Conservation (phyloP, 2,888 invertebrate species). For the Spodoptera picta region DNA sequence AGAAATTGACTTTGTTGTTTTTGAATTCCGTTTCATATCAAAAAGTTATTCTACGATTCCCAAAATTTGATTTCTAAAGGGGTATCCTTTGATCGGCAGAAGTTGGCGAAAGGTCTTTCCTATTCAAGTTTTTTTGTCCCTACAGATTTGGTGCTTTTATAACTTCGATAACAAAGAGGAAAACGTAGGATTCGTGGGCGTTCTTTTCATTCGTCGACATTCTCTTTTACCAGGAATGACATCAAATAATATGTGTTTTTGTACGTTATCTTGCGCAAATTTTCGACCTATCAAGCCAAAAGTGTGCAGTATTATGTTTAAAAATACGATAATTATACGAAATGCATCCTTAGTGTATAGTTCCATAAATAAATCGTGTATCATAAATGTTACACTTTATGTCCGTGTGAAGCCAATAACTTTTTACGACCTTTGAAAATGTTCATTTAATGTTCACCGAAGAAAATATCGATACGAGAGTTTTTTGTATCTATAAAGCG, state of each 20-base stretch:
- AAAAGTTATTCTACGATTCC: constrained; percentile 24
- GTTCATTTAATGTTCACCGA: constrained; percentile 11
- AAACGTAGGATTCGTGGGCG: background rate
- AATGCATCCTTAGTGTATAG: background rate
- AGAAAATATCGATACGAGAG: constrained; percentile 2
- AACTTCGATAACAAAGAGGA: background rate
- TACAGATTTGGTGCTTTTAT: background rate
- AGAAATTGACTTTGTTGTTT: constrained; percentile 28
- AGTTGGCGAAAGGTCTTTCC: background rate
- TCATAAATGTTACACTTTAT: constrained; percentile 24
- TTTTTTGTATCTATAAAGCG: background rate
- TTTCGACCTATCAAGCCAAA: too few relatives aligned
- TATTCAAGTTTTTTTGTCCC: background rate
- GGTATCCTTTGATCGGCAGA: constrained; percentile 12
- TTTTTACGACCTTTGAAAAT: constrained; percentile 26
- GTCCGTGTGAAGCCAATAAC: constrained; percentile 22
- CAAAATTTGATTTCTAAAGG: constrained; percentile 10
- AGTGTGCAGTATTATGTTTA: too few relatives aligned
- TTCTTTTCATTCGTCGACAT: background rate
- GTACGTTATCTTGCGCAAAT: too few relatives aligned
- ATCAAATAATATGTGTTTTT: too few relatives aligned
- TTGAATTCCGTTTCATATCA: constrained; percentile 17
- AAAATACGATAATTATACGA: too few relatives aligned
- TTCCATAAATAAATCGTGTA: constrained; percentile 2
- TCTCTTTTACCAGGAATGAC: too few relatives aligned